Conservation (phyloP, 2,113 vertebrate species). For the Corythornis cristatus region DNA sequence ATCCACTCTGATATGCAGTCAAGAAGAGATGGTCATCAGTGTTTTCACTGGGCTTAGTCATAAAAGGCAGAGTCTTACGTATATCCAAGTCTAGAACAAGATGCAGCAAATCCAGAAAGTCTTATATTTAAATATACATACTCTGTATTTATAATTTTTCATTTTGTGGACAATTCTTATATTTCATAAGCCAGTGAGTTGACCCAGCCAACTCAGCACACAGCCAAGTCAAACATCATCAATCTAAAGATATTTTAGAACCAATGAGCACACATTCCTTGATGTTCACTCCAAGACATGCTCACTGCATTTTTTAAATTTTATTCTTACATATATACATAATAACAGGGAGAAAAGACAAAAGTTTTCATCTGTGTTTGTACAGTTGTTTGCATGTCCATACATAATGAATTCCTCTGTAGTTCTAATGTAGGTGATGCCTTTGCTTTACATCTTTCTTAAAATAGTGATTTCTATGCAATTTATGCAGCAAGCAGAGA, state of each 20-base stretch:
- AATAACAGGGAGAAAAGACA: neutral
- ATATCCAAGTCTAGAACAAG: neutral
- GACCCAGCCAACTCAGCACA: neutral
- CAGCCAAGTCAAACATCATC: neutral
- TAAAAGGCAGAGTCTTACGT: neutral
- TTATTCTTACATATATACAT: neutral
- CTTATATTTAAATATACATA: neutral
- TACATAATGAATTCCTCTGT: rapidly evolving
- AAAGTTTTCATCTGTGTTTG: neutral
- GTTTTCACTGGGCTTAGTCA: neutral
- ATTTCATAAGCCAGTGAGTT: neutral
- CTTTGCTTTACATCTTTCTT: neutral
- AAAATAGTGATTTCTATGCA: neutral
- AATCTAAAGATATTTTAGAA: neutral
- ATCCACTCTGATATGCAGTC: neutral
- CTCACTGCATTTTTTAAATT: neutral
- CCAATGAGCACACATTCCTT: neutral
- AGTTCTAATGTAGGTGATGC: neutral
- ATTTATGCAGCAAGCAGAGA: neutral
- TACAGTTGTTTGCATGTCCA: neutral
- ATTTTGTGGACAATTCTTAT: neutral
- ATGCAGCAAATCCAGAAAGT: neutral
- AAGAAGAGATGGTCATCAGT: neutral
- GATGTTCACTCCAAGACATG: neutral
- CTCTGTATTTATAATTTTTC: neutral